phyloP scores from a whole-genome alignment of 2,888 invertebrate genomes.

The Ophioninae sp. region DNA sequence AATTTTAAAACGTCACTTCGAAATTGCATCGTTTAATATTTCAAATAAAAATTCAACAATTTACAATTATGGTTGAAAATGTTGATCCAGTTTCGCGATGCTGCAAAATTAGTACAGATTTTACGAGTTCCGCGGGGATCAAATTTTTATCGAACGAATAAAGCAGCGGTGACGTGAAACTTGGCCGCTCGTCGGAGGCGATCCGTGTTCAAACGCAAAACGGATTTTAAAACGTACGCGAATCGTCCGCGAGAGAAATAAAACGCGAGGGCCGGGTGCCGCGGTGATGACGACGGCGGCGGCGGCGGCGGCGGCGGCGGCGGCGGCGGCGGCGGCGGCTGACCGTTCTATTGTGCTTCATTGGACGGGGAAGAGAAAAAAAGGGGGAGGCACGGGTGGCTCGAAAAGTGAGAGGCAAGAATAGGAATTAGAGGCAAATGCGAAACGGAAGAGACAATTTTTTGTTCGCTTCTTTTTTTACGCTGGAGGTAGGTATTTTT shows the following conservation, averaged over 20 bases:
- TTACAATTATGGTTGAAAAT: too few species aligned
- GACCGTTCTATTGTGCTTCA: conserved; percentile 9
- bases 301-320: too few species aligned
- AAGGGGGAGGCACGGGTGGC: conserved; percentile 4
- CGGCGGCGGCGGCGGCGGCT: too few species aligned
- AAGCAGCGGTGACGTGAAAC: background rate
- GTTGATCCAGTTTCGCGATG: too few species aligned
- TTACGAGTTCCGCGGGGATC: too few species aligned
- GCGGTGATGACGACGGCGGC: too few species aligned
- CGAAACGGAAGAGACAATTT: conserved; percentile 3
- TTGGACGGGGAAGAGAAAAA: conserved; percentile 7
- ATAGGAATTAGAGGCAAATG: conserved; percentile 49
- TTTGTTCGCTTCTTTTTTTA: conserved; percentile 30
- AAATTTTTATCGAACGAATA: too few species aligned
- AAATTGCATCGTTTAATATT: too few species aligned
- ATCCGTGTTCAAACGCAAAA: conserved; percentile 24
- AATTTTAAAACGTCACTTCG: too few species aligned
- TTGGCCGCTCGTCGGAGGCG: background rate
- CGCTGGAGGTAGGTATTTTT: conserved; percentile 22
- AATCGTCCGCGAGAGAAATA: conserved; percentile 19
- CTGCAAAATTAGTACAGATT: too few species aligned
- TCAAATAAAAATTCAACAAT: too few species aligned
- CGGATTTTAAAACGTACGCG: conserved; percentile 27
- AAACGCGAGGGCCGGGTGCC: conserved; percentile 24
- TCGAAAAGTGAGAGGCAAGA: conserved; percentile 24